Evolutionary conservation across 2,113 vertebrate species (phyloP), one percentile per base, ranked within the genome.

Genomic region (Parotia lawesii): DNA sequence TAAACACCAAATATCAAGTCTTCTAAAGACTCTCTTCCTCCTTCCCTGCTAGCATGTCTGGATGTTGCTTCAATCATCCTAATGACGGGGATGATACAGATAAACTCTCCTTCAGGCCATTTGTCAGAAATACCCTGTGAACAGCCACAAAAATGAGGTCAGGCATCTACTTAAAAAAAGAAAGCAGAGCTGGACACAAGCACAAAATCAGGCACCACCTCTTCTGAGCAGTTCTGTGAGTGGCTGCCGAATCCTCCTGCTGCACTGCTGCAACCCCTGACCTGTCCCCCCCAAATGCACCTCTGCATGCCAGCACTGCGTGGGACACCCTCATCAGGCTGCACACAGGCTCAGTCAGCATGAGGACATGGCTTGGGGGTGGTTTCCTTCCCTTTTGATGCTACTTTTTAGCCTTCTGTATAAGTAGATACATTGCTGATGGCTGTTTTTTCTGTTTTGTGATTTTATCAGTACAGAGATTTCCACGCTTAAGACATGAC

Each of bases 241-340:
- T 40, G 51, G 33, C 29, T 86, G 42, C 19, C 0, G 0, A 79
- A 79, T 42, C 13, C 16, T 70, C 10, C 38, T 31, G 37, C 70
- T 89, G 38, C 38, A 54, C 14, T 1, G 1, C 56, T 56, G 21
- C 23, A n/a, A 5, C 7, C 20, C 50, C 2, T 2, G 0, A 58
- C 22, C 14, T 10, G 7, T 5, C 33, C 27, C 44, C 4, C 3
- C 17, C 0, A 3, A 51, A 65, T 2, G 1, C 51, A 85, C 37
- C 13, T 51, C 79, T 20, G 24, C 56, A n/a, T 21, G 33, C 31
- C 48, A 53, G 50, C 5, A 24, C 31, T 10, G 76, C 38, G 15
- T 0, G 2, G 22, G 29, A 69, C 58, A 61, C 18, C 6, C 28
- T 3, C 1, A 5, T 17, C 65, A 51, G 70, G 42, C 23, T 47